Percentiles rank a stretch among this genome's conserved stretches.
Conservation (phyloP, 2,797 vertebrate species). For the Tapera naevia region DNA sequence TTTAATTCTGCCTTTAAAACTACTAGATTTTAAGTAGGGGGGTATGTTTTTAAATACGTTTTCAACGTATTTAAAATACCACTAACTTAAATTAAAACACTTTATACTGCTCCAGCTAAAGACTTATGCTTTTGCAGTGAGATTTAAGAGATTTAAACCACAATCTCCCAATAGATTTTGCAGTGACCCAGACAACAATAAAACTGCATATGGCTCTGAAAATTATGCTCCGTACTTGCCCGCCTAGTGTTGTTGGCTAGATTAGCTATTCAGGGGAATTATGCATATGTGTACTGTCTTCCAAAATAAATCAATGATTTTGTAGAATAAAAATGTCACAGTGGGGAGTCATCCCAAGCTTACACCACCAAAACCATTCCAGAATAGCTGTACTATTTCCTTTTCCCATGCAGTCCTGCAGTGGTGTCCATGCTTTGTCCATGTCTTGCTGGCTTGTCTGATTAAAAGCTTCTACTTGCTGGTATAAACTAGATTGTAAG, state of each 20-base stretch:
- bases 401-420: neutral
- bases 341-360: neutral
- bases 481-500: neutral
- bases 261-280: conserved; percentile 13
- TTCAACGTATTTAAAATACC: neutral
- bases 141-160: neutral
- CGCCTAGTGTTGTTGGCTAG: neutral
- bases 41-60: neutral
- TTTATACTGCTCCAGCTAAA: neutral
- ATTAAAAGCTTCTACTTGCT: neutral
- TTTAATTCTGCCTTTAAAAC: neutral
- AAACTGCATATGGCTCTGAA: conserved; percentile 17
- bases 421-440: neutral
- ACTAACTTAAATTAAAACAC: neutral
- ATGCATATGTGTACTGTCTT: conserved; percentile 1
- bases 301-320: conserved; percentile 55
- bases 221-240: neutral
- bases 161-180: neutral
- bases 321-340: conserved; percentile 36
- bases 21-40: neutral
- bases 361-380: neutral
- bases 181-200: neutral
- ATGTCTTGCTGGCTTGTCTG: neutral
- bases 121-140: neutral
- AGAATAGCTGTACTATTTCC: neutral